Base-by-base conservation (phyloP, 2,888 invertebrate genomes). In the Disparrhopalites patrizii region DNA sequence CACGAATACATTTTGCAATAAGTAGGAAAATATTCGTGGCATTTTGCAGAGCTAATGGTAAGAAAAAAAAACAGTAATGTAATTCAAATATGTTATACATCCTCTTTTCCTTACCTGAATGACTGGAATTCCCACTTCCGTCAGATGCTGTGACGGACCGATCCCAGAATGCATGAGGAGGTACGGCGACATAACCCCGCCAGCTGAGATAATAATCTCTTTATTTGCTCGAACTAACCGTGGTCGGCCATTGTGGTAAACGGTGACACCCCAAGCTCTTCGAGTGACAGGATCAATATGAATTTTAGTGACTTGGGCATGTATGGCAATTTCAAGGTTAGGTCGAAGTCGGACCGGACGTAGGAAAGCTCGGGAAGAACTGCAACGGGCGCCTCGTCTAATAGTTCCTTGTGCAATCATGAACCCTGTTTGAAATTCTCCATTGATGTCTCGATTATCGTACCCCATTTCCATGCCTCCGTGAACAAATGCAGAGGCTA, bases 171-270 rank as follows among this genome's bases (percentile, higher is more conserved):
- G 79, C 93, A 97, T 93, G 40, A 98, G 80, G 1, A 98, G 77
- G 78, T 98, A 97, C 0, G 98, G 93, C 0, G 95, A 90, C 78
- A 95, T 95, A 0, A 98, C 84, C 0, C 96, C 85, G 0, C 98
- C 98, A 0, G 89, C 93, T 0, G 92, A 91, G 2, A 98, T 90
- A 56, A 98, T 89, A 0, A 98, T 89, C 79, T 94, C 94, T 78
- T 89, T 92, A 33, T 84, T 84, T 0, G 93, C 91, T 66, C 87
- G 81, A 1, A 92, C 85, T 56, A 88, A 83, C 75, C 87, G 85
- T 0, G 88, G 77, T 79, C 87, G 86, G 56, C 87, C 87, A 60
- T 89, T 86, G 51, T 89, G 83, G 2, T 89, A 80, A 76, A 92
- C 90, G 77, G 91, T 90, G 0, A 93, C 87, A 0, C 93, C 93